phyloP scores from a whole-genome alignment of 2,888 invertebrate species.

The Empis livida region DNA sequence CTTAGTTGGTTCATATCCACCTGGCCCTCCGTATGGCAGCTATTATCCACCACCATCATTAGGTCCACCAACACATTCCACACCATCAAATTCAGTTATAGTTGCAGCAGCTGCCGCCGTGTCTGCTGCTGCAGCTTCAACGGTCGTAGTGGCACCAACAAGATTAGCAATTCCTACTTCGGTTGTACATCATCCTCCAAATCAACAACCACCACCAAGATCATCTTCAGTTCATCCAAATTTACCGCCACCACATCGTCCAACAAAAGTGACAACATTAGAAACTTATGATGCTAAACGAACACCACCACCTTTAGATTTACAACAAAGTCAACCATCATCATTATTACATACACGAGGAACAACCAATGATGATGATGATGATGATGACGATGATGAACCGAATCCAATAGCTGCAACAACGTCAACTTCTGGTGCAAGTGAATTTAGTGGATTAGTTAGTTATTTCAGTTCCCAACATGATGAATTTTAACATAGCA shows the following conservation, averaged over 20 bases:
- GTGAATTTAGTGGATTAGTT: conserved; percentile 80
- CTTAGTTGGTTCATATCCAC: background rate
- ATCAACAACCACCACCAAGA: conserved; percentile 21
- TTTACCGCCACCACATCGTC: conserved; percentile 3
- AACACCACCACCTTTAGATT: conserved; percentile 13
- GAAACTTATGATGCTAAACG: conserved; percentile 25
- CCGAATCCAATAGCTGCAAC: conserved; percentile 15
- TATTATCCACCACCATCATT: conserved; percentile 11
- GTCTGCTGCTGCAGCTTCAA: conserved; percentile 20
- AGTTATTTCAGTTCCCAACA: conserved; percentile 88
- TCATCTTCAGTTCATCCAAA: conserved; percentile 15
- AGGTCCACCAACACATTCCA: conserved; percentile 17
- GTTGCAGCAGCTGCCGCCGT: conserved; percentile 22
- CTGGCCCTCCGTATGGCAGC: conserved; percentile 5
- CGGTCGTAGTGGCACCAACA: no score
- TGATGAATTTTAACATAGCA: conserved; percentile 73
- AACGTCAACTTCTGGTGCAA: conserved; percentile 31
- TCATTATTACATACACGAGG: conserved; percentile 18
- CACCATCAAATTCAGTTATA: conserved; percentile 19
- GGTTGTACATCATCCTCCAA: conserved; percentile 14
- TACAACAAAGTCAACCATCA: conserved; percentile 12
- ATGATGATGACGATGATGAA: conserved; percentile 20
- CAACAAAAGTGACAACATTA: conserved; percentile 28
- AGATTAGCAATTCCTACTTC: no score
- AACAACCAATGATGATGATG: conserved; percentile 23